Evolutionary conservation across 2,888 invertebrate species (phyloP), one percentile per base, ranked within the genome.

Genomic region (Volucella inanis): DNA sequence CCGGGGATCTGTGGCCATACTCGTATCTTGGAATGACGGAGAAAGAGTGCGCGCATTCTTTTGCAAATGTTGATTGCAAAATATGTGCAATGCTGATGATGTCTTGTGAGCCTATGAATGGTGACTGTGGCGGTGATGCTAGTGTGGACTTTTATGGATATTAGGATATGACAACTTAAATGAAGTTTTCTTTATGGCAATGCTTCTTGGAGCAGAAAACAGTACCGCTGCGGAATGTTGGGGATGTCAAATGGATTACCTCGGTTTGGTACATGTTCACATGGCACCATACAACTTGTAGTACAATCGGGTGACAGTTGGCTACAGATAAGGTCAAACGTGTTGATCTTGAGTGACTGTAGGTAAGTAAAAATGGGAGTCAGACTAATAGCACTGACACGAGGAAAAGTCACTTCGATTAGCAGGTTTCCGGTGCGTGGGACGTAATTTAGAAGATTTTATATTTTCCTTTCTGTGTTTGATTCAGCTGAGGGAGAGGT

Each of bases 1-100:
- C 8, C 43, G n/a, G 62, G 18, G 62, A 11, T n/a, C 1, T 3
- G 67, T n/a, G 59, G 59, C 31, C 31, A 31, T 31, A 31, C 31
- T 31, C 67, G 52, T 74, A 83, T 64, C 67, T 83, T 74, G 41
- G 59, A 45, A 12, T 43, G 12, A 54, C 31, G 6, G 50, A 50
- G 70, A 55, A 55, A 64, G 76, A 85, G 76, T 61, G 62, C 65
- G 80, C 49, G 57, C 67, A 80, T 80, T 85, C 80, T 71, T 62
- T 68, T 10, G 71, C 72, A 76, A 68, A 81, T 52, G 85, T 81
- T 85, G 85, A 85, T 85, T 85, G 85, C 81, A 85, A 85, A 81
- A 85, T 85, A 85, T 81, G 85, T 76, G 85, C 67, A 52, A 22
- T 62, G 62, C 43, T 68, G 67, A 50, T 68, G 67, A 50, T 75